Evolutionary conservation across 2,888 invertebrate species (phyloP), one percentile per base, ranked within the genome.

Genomic region (Clunio marinus): DNA sequence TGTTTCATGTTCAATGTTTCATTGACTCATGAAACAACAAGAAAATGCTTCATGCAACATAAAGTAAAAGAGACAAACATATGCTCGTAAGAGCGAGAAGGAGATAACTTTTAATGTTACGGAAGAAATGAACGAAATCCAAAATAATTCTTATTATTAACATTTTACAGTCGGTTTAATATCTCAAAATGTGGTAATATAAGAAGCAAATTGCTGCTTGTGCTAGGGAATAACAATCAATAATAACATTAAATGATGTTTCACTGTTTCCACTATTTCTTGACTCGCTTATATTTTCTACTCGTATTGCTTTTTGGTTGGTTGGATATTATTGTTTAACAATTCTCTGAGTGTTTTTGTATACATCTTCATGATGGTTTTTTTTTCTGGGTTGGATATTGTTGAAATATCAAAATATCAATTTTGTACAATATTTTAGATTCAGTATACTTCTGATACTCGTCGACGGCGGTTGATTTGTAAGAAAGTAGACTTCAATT

Each of bases 261-360:
- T 66, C 66, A 66, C 66, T 46, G 66, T 66, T 66, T 66, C 66
- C 32, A 55, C 66, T 55, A 27, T 37, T 24, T n/a, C 32, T 45
- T 41, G n/a, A 10, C 35, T 32, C 35, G 27, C 46, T 32, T n/a
- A n/a, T n/a, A n/a, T n/a, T n/a, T n/a, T n/a, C n/a, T n/a, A n/a
- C 46, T 22, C 66, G 15, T 51, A 66, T 66, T 66, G 66, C 66
- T 66, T 66, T 66, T 66, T 66, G 66, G 66, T 66, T 66, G 66
- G 66, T 15, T 66, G 66, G 55, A 51, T 66, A 46, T 55, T 66
- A 55, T 66, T 66, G 66, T 66, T 66, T 66, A 66, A 66, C 66
- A 66, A n/a, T 66, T 66, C 55, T 62, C 28, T 27, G n/a, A n/a
- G n/a, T 63, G 27, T 28, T 66, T 66, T 66, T 66, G 66, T 66